Percentiles rank a stretch among this genome's conserved stretches.
Conservation (phyloP, 2,113 vertebrate species). For the Strix aluco region DNA sequence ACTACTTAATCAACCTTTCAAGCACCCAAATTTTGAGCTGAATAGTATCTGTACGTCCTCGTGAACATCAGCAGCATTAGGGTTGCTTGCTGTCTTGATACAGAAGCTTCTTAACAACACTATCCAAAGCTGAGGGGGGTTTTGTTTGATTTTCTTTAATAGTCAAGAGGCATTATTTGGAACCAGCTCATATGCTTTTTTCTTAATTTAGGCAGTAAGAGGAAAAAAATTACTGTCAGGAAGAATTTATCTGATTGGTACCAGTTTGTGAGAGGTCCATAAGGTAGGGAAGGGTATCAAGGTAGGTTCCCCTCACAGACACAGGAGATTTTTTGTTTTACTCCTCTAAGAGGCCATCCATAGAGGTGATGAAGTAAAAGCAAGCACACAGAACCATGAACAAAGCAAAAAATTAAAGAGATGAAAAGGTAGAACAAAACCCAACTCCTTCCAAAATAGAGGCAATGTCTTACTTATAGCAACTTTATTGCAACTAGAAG, state of each 20-base stretch:
- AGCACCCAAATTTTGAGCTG: not conserved
- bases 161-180: not conserved
- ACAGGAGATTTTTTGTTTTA: not conserved
- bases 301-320: not conserved
- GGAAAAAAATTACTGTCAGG: not conserved
- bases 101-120: not conserved
- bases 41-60: not conserved
- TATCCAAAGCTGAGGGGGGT: not conserved
- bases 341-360: not conserved
- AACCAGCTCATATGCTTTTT: not conserved
- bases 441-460: not conserved
- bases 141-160: not conserved
- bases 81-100: not conserved
- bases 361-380: not conserved
- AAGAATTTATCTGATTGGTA: not conserved
- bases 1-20: not conserved
- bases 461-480: not conserved
- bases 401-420: not conserved
- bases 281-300: not conserved
- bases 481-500: not conserved
- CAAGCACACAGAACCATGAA: not conserved
- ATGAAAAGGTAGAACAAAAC: not conserved
- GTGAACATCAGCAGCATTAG: not conserved
- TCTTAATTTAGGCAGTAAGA: not conserved
- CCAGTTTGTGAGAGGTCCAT: not conserved